phyloP scores from a whole-genome alignment of 2,113 vertebrate species.

The Nymphicus hollandicus region DNA sequence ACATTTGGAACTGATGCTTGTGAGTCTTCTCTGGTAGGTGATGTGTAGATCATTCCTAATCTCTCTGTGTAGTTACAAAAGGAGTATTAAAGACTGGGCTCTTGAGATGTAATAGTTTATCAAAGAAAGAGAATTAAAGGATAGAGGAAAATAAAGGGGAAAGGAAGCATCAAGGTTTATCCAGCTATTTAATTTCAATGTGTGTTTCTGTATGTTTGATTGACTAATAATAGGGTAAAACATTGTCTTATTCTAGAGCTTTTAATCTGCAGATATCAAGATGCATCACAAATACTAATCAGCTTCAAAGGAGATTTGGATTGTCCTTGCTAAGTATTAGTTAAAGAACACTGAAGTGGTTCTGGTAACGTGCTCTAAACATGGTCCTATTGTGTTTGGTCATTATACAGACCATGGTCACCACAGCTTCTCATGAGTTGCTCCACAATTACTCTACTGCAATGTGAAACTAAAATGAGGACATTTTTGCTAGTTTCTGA shows the following conservation, averaged over 20 bases:
- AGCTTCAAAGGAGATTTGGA: background rate
- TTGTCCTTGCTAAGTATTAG: background rate
- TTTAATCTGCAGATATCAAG: background rate
- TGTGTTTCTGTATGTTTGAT: background rate
- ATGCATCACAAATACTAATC: background rate
- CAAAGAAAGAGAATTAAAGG: background rate
- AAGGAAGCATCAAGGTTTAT: background rate
- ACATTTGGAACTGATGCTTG: background rate
- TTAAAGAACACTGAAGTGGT: background rate
- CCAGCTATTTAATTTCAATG: background rate
- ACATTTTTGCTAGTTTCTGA: background rate
- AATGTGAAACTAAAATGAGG: background rate
- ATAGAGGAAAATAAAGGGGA: background rate
- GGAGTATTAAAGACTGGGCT: background rate
- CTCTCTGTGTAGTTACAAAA: background rate
- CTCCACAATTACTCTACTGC: background rate
- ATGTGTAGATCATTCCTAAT: background rate
- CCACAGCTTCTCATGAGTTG: background rate
- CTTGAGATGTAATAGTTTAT: background rate
- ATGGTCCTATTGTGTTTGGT: background rate
- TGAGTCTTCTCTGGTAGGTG: background rate
- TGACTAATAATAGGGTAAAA: background rate
- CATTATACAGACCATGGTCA: background rate
- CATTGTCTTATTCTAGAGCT: background rate
- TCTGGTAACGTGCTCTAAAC: background rate